phyloP scores from a whole-genome alignment of 2,888 invertebrate species.

The Unio pictorum region DNA sequence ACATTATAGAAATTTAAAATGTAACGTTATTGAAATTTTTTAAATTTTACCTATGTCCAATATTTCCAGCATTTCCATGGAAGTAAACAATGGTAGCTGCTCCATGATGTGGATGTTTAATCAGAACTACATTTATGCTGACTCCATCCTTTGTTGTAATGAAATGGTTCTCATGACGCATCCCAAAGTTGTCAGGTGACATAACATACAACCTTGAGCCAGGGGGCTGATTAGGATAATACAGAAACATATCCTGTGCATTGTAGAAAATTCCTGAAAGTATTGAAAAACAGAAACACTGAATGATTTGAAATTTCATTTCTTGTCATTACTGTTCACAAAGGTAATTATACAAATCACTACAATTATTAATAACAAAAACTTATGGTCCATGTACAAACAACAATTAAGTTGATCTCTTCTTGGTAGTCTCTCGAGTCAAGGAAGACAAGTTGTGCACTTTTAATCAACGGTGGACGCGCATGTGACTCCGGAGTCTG shows the following conservation, averaged over 20 bases:
- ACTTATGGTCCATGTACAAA: too few relatives aligned
- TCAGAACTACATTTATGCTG: constrained; percentile 70
- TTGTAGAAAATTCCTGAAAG: constrained; percentile 78
- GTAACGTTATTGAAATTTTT: too few relatives aligned
- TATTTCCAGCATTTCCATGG: constrained; percentile 97
- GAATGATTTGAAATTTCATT: background rate
- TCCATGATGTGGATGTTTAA: constrained; percentile 65
- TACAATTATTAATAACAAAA: too few relatives aligned
- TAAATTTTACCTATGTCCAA: constrained; percentile 84
- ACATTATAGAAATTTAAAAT: too few relatives aligned
- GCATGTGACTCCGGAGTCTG: too few relatives aligned
- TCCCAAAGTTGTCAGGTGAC: constrained; percentile 83
- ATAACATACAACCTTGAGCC: constrained; percentile 91
- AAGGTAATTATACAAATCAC: too few relatives aligned
- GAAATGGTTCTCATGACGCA: constrained; percentile 88
- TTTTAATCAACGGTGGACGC: too few relatives aligned
- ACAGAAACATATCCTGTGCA: constrained; percentile 85
- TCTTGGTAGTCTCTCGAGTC: too few relatives aligned
- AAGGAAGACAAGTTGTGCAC: too few relatives aligned
- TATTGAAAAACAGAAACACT: constrained; percentile 4
- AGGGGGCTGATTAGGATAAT: constrained; percentile 90
- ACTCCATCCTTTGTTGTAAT: constrained; percentile 74
- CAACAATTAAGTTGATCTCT: too few relatives aligned
- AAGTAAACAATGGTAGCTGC: constrained; percentile 90
- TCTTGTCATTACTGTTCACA: too few relatives aligned